Evolutionary conservation across 2,113 vertebrate species (phyloP).

Genomic region (Heterotilapia buettikoferi): DNA sequence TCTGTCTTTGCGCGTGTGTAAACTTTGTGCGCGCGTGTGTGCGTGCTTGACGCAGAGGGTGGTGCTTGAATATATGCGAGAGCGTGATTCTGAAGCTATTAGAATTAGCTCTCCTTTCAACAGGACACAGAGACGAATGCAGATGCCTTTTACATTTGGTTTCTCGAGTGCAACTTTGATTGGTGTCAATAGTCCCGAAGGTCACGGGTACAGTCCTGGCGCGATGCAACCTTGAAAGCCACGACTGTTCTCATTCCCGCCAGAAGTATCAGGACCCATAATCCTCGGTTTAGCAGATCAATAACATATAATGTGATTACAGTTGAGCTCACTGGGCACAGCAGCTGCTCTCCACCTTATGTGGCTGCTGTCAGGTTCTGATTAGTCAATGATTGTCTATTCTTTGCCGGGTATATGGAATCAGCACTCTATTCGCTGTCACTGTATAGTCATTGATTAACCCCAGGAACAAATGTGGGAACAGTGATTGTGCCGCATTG

Average conservation of each 20-base stretch:
- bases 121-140: background rate
- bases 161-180: background rate
- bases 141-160: background rate
- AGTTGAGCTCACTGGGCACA: conserved; percentile 30
- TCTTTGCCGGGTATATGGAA: conserved; percentile 61
- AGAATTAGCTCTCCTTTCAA: background rate
- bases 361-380: conserved; percentile 58
- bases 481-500: conserved; percentile 58
- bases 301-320: conserved; percentile 63
- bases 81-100: background rate
- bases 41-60: background rate
- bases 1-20: background rate
- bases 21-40: background rate
- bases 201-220: background rate
- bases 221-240: conserved; percentile 2
- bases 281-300: conserved; percentile 46
- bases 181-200: background rate
- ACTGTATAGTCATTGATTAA: conserved; percentile 71
- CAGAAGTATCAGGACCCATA: conserved; percentile 30
- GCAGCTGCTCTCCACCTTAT: conserved; percentile 49
- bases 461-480: conserved; percentile 46
- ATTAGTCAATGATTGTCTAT: conserved; percentile 69
- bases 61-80: background rate
- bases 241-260: background rate
- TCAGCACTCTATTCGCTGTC: conserved; percentile 59